Evolutionary conservation across 1,140 invertebrate genomes (phyloP), one percentile per base, ranked within the genome.

Genomic region (Calosoma granatense): DNA sequence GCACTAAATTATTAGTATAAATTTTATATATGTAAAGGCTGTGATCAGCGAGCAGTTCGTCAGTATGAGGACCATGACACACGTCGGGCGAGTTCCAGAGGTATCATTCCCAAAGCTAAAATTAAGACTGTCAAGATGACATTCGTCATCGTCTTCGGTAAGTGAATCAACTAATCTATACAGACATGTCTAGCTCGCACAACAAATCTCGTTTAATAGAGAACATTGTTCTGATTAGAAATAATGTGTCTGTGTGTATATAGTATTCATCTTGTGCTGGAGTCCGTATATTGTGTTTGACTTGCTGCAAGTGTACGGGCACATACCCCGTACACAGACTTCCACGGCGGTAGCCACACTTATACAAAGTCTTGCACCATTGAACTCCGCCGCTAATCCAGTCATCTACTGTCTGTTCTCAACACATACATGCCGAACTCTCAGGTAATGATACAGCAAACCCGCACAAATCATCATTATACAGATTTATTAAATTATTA

Each of bases 231-330:
- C n/a, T n/a, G n/a, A n/a, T n/a, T n/a, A n/a, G n/a, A n/a, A n/a
- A n/a, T n/a, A n/a, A n/a, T n/a, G n/a, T n/a, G n/a, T 36, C n/a
- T 36, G 26, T 36, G n/a, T 47, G 41, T 17, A 80, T 80, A 14
- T 81, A 95, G 93, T 94, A 11, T 97, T 97, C 72, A 88, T 97
- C 56, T 66, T 96, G 1, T 97, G 94, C 74, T 97, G 94, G 93
- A 93, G 90, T 59, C 94, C 94, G 0, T 97, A 94, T 70, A 92
- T 97, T 67, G 79, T 97, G 19, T 97, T 94, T 71, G 92, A 96
- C 72, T 72, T 97, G 17, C 80, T 97, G 1, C 90, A 94, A 81
- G 90, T 96, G 36, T 97, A 87, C 71, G 88, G 83, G 11, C 82
- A 86, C 65, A 81, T 97, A 53, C 88, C 90, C 0, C 72, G 76